Base-by-base conservation (phyloP, 2,797 vertebrate species). In the Macroramphosus scolopax region DNA sequence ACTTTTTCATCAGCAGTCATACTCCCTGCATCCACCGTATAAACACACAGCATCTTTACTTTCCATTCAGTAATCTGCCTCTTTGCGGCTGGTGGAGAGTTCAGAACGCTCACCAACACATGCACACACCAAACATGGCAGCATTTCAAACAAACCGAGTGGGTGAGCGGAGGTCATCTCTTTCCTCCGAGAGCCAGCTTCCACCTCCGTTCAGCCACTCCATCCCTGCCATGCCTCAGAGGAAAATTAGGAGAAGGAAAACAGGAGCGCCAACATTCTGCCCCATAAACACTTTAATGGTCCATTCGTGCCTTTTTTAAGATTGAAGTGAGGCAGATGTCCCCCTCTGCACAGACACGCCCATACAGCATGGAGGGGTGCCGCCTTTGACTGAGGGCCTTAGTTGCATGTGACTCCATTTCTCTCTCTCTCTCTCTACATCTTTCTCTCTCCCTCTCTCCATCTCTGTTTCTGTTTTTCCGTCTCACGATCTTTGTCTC, bases 241-340 rank as follows among this genome's bases (percentile, higher is more conserved):
- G 58, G 51, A 62, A 73, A 64, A 68, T 51, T 50, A 76, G 54
- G 39, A 62, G 53, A 51, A 59, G 62, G 52, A 30, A 74, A 57
- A 46, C 11, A 32, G 49, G 57, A 43, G 50, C 48, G 39, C 24
- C 50, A 36, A 43, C 18, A 18, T 16, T 17, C 29, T 9, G 33
- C 8, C 63, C 16, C 36, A 18, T 49, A 44, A 57, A 55, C 53
- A 45, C 24, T 17, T 43, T 20, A 55, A 45, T 44, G 31, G 53
- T 71, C 50, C 60, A 54, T 54, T 77, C 57, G 43, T 50, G 28
- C 28, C 60, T n/a, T 56, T 63, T 79, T 67, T 72, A 34, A 52
- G 30, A 39, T 32, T 51, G 54, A 58, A 51, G 67, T 62, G 60
- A 52, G 73, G 49, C 54, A 13, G 33, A 35, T 15, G 2, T 44